A percentile compares a stretch with the other conserved stretches of the same genome.
Conservation (phyloP, 2,888 invertebrate species). For the Drosophila kokeensis region DNA sequence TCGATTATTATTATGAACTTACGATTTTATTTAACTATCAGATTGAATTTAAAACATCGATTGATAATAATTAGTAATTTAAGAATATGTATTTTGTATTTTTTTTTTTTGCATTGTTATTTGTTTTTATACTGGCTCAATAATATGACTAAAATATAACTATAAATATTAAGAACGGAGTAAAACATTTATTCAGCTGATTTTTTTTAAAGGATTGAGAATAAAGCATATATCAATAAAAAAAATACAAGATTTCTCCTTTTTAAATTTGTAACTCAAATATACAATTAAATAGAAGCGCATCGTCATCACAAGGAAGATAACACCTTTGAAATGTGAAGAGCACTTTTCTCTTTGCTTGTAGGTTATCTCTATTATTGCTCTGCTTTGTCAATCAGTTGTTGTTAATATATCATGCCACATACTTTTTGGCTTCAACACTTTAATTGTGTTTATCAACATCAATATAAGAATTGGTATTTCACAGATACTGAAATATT, state of each 20-base stretch:
- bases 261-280: neutral
- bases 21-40: slow-evolving; percentile 46
- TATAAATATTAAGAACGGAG: slow-evolving; percentile 34
- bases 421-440: neutral
- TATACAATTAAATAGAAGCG: neutral
- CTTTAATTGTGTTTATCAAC: neutral
- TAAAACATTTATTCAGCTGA: neutral
- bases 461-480: neutral
- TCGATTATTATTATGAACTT: slow-evolving; percentile 34
- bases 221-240: slow-evolving; percentile 2
- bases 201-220: neutral
- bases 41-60: slow-evolving; percentile 24
- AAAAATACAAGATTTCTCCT: neutral
- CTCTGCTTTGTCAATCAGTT: neutral
- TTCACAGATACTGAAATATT: neutral
- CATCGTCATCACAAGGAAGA: neutral
- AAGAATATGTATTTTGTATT: slow-evolving; percentile 49
- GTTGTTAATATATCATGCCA: neutral
- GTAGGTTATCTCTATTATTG: neutral
- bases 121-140: slow-evolving; percentile 77
- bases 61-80: slow-evolving; percentile 43
- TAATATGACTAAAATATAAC: slow-evolving; percentile 57
- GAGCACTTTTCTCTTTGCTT: neutral
- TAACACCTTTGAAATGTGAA: neutral
- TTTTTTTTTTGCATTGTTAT: slow-evolving; percentile 72